Percentiles rank a stretch among this genome's conserved stretches.
Conservation (phyloP, 2,888 invertebrate genomes). For the Chymomyza caudatula region DNA sequence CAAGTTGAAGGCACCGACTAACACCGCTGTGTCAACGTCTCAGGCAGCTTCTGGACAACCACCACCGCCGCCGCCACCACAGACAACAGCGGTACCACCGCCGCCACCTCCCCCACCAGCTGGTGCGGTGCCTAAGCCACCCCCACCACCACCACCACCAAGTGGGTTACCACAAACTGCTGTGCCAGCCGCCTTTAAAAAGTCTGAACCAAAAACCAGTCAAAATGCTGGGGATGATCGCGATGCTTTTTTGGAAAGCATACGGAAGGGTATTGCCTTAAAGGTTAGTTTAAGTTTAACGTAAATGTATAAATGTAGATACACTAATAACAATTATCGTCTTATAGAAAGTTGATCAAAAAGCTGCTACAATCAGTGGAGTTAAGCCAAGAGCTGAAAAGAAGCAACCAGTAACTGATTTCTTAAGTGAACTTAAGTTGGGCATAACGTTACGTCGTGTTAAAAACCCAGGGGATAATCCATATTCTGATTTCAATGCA, state of each 20-base stretch:
- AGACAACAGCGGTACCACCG: slow-evolving; percentile 12
- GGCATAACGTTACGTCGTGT: slow-evolving; percentile 60
- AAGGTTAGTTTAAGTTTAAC: slow-evolving; percentile 48
- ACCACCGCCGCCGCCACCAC: slow-evolving; percentile 31
- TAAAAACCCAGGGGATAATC: slow-evolving; percentile 62
- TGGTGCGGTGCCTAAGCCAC: slow-evolving; percentile 34
- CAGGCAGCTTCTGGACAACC: slow-evolving; percentile 26
- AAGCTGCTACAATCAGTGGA: slow-evolving; percentile 68
- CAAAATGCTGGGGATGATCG: slow-evolving; percentile 28
- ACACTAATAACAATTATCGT: background rate
- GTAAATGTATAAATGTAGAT: background rate
- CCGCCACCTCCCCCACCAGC: slow-evolving; percentile 32
- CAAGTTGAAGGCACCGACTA: background rate
- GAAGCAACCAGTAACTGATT: slow-evolving; percentile 60
- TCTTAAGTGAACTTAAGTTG: slow-evolving; percentile 64
- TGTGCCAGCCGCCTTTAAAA: slow-evolving; percentile 23
- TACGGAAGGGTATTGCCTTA: slow-evolving; percentile 61
- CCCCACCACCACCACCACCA: slow-evolving; percentile 32
- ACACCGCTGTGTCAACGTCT: slow-evolving; percentile 27
- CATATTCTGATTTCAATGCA: slow-evolving; percentile 46
- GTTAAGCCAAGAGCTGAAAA: slow-evolving; percentile 57
- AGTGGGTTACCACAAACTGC: background rate
- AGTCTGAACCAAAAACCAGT: slow-evolving; percentile 16
- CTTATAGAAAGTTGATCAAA: slow-evolving; percentile 66
- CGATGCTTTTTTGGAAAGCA: slow-evolving; percentile 67